Evolutionary conservation across 2,797 vertebrate species (phyloP), one percentile per base, ranked within the genome.

Genomic region (Ctenosaura bakeri): DNA sequence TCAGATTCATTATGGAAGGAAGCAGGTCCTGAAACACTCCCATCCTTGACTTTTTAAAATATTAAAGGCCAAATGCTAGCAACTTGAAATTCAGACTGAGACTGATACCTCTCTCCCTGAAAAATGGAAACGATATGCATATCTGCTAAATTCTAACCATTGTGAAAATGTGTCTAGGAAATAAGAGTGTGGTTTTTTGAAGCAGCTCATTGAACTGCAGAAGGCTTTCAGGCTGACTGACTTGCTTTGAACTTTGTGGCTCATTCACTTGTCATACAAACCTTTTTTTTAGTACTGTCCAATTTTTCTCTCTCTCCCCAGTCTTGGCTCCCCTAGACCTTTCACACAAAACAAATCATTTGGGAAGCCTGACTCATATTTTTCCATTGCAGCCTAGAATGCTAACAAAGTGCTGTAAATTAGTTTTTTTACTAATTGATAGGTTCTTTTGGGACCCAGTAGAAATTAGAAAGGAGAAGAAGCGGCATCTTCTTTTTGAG

Each of bases 291-390:
- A 89, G 86, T 32, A 62, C 24, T 2, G 5, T 78, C 76, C 24
- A 0, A 78, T 78, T 85, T 85, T 92, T 64, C 4, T 85, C 92
- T 90, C n/a, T 93, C 91, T 77, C 13, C 0, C 50, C 46, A 76
- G 73, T 90, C 89, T 87, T 83, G 90, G 20, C 77, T 83, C 32
- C 32, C 22, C 18, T 46, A 88, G 35, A 66, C 85, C 93, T 92
- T 83, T 0, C 0, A 82, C 90, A 18, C 38, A 90, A 91, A 88
- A 85, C 14, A 76, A 29, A 0, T 73, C 80, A 95, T 89, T 90
- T 87, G 86, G 26, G 14, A n/a, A 73, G 74, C 85, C n/a, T 24
- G 59, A 71, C 77, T 94, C 90, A 91, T 69, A 42, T 94, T 92
- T 76, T 90, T 90, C 87, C 62, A 12, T 0, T 18, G 86, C 66